These are phyloP conservation scores for Caenorhabditis virilis DNA, from an alignment of 2,888 invertebrate species.

Conservation along the genomic window DNA sequence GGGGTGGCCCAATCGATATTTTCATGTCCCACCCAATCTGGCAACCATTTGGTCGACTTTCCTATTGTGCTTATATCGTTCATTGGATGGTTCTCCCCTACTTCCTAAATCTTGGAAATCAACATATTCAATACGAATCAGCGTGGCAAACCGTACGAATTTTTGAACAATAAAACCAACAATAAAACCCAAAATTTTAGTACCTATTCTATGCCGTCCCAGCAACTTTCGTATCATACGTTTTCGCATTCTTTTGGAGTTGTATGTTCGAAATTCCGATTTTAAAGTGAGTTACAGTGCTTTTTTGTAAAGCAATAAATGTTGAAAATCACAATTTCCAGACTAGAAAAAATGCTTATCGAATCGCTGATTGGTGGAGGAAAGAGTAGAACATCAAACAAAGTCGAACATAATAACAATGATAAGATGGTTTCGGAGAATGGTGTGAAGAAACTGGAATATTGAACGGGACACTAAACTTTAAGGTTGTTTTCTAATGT, in stretches of 20 bases:
- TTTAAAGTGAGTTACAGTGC: too few species aligned
- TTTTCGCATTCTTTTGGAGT: conserved; percentile 43
- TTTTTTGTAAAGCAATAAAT: too few species aligned
- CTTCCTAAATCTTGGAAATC: conserved; percentile 24
- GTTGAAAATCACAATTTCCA: too few species aligned
- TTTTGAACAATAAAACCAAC: neutral
- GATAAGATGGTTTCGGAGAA: too few species aligned
- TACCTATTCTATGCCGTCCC: conserved; percentile 28
- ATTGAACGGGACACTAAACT: too few species aligned
- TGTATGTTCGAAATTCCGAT: conserved; percentile 39
- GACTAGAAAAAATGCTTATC: too few species aligned
- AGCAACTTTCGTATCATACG: conserved; percentile 22
- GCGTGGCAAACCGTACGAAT: conserved; percentile 34
- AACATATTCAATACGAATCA: conserved; percentile 22
- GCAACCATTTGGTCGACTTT: conserved; percentile 85
- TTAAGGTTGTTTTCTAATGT: too few species aligned
- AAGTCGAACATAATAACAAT: too few species aligned
- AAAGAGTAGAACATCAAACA: too few species aligned
- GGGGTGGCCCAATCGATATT: conserved; percentile 75
- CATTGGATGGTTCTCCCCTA: conserved; percentile 43
- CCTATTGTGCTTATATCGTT: conserved; percentile 86
- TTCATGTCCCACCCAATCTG: conserved; percentile 82
- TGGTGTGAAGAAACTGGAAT: too few species aligned
- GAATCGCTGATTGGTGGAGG: too few species aligned
- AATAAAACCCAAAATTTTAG: neutral